A percentile compares a stretch with the other conserved stretches of the same genome.
Evolutionary conservation across 2,888 invertebrate species (phyloP).

Genomic region (Hydrotaea cyrtoneurina): DNA sequence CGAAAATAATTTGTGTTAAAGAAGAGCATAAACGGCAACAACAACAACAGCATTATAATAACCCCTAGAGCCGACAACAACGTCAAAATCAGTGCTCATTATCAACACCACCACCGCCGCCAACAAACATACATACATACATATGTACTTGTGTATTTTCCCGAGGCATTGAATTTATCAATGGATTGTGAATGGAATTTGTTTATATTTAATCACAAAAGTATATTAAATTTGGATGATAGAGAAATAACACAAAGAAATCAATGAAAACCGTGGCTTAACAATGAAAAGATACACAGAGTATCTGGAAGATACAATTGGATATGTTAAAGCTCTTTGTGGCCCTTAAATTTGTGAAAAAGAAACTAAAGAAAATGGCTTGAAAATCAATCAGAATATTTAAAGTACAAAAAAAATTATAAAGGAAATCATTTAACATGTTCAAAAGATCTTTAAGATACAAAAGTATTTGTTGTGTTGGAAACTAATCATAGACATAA

Average conservation of each 20-base stretch:
- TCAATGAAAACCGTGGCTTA: neutral
- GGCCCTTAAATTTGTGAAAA: no score
- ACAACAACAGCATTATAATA: neutral
- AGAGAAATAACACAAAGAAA: no score
- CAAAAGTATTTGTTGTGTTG: slow-evolving; percentile 7
- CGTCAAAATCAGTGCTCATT: slow-evolving; percentile 45
- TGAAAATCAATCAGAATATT: neutral
- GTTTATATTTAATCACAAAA: neutral
- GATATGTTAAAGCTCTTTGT: no score
- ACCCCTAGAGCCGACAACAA: slow-evolving; percentile 8
- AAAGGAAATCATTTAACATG: no score
- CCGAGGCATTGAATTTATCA: slow-evolving; percentile 27
- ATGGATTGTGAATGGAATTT: neutral
- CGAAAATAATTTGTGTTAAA: slow-evolving; percentile 24
- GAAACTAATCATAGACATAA: no score
- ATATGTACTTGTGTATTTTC: neutral
- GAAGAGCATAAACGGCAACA: slow-evolving; percentile 34
- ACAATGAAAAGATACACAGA: slow-evolving; percentile 17
- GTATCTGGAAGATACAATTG: neutral
- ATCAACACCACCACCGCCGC: slow-evolving; percentile 27
- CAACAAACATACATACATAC: neutral
- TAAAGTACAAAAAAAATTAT: no score
- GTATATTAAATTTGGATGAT: neutral
- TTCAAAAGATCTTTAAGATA: slow-evolving; percentile 38
- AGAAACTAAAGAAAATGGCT: neutral